A percentile compares a stretch with the other conserved stretches of the same genome.
phyloP scores from a whole-genome alignment of 2,113 vertebrate genomes.

The Saiga tatarica region DNA sequence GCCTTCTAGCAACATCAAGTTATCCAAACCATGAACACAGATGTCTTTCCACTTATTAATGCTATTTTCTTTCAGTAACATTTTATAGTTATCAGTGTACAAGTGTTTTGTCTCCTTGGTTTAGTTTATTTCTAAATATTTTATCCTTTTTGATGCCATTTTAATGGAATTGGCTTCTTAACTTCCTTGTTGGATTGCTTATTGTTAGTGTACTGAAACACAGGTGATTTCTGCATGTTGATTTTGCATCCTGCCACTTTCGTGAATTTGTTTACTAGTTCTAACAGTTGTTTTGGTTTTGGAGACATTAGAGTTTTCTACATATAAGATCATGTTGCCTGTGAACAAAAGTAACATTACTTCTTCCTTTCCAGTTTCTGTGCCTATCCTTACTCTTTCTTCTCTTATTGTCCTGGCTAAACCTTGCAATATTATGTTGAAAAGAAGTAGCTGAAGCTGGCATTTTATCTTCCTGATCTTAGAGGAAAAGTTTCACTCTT shows the following conservation, averaged over 20 bases:
- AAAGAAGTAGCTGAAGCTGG: background rate
- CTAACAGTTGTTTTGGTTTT: background rate
- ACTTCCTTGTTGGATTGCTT: background rate
- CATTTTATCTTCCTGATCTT: background rate
- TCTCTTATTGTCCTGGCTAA: background rate
- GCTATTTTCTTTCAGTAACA: background rate
- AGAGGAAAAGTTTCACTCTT: background rate
- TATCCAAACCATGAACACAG: too few relatives aligned
- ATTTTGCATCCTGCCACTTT: background rate
- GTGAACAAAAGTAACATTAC: background rate
- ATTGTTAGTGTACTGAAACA: background rate
- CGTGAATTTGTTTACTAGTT: background rate
- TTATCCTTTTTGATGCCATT: background rate
- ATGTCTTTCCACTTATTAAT: background rate
- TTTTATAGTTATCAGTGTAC: background rate
- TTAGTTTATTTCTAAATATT: background rate
- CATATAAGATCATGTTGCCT: background rate
- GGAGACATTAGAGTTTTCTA: background rate
- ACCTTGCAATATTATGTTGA: background rate
- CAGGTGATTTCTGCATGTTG: background rate
- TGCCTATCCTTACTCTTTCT: background rate
- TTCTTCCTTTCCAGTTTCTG: background rate
- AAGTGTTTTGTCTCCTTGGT: background rate
- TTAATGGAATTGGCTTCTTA: background rate
- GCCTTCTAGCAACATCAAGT: background rate